Evolutionary conservation across 2,888 invertebrate genomes (phyloP), one percentile per base, ranked within the genome.

Genomic region (Agrochola circellaris): DNA sequence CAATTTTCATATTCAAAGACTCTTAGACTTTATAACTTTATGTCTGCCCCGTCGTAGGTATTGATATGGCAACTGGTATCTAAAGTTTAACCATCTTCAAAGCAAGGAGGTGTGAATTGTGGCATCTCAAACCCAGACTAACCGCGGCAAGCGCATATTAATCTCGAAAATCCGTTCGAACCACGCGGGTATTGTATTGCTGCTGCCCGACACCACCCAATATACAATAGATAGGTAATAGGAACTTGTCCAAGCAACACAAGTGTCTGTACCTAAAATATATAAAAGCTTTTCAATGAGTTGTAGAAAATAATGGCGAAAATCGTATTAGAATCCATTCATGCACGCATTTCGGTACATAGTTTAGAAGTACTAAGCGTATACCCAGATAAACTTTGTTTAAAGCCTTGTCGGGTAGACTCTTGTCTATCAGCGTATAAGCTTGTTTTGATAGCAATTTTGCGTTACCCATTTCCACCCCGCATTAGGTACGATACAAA

Each of bases 1-100:
- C 82, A 61, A 62, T 77, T 58, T 81, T 61, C 65, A 66, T 69
- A 75, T 81, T 69, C 26, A 48, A 60, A 67, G 69, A 61, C 70
- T 82, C 42, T 56, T 56, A 66, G 70, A 77, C 7, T 30, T 70
- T 38, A 64, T 69, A 34, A 60, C 23, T 42, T 56, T 60, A 66
- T 66, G 30, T 67, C 34, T 58, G 56, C 34, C 13, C 17, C n/a
- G 15, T 58, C 26, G 15, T 65, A 38, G 20, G n/a, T 54, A 34
- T 60, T n/a, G 45, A 58, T 38, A 65, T 66, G 42, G 42, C 45
- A 38, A 45, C 13, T 9, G 26, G 11, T 51, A 58, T 60, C 51
- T 45, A 73, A 78, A 66, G 34, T 73, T 54, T 23, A 58, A 65
- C 65, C 13, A 65, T 45, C 26, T 51, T 73, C 58, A 65, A 79